Percentiles rank a stretch among this genome's conserved stretches.
Conservation (phyloP, 2,888 invertebrate genomes). For the Perdita meconis region DNA sequence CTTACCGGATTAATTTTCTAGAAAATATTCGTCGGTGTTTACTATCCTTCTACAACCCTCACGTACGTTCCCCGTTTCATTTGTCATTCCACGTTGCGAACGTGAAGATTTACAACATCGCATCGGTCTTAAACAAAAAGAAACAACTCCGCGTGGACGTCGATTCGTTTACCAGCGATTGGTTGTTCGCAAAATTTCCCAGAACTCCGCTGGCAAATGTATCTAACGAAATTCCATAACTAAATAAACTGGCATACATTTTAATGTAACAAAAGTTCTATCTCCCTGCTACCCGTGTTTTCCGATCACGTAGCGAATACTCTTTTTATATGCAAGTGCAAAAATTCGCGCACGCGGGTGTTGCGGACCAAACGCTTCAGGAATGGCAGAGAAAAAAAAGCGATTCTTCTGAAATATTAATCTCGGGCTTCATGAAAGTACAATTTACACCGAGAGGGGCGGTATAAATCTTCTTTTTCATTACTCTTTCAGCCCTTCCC, state of each 20-base stretch:
- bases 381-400: not conserved
- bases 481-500: constrained; percentile 19
- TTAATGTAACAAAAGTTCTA: too few species aligned
- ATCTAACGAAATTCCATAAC: too few species aligned
- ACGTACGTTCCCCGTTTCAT: too few species aligned
- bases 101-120: too few species aligned
- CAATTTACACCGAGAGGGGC: constrained; percentile 10
- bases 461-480: constrained; percentile 48
- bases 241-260: too few species aligned
- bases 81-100: too few species aligned
- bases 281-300: not conserved
- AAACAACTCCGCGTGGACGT: too few species aligned
- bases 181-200: too few species aligned
- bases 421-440: constrained; percentile 24
- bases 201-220: too few species aligned
- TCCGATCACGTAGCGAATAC: not conserved
- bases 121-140: too few species aligned
- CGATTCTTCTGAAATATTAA: constrained; percentile 23
- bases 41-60: not conserved
- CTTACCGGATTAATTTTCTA: not conserved
- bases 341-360: not conserved
- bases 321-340: too few species aligned
- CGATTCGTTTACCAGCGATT: too few species aligned
- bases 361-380: not conserved
- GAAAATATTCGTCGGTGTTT: not conserved